Conservation (phyloP, 2,888 invertebrate species). For the Pedicia rivosa region DNA sequence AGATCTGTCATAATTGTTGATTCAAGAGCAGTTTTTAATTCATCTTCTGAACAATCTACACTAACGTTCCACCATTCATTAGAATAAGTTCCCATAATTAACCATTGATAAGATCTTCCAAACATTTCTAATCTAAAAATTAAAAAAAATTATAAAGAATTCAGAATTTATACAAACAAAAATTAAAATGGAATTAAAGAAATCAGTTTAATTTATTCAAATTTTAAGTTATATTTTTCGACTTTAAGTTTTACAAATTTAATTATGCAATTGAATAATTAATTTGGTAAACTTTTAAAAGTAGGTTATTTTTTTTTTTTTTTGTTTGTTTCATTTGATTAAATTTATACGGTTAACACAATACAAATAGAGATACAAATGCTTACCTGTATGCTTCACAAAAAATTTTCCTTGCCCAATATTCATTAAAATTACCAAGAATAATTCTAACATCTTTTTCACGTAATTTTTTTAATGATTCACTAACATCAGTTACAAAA, state of each 20-base stretch:
- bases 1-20: conserved; percentile 81
- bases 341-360: too few relatives aligned
- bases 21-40: conserved; percentile 65
- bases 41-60: conserved; percentile 51
- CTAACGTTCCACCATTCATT: conserved; percentile 56
- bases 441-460: conserved; percentile 91
- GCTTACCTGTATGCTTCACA: conserved; percentile 66
- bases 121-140: conserved; percentile 58
- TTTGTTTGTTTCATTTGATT: too few relatives aligned
- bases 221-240: too few relatives aligned
- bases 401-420: conserved; percentile 78
- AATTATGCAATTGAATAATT: too few relatives aligned
- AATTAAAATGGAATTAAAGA: too few relatives aligned
- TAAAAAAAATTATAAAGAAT: too few relatives aligned
- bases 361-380: too few relatives aligned
- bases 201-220: too few relatives aligned
- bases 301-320: too few relatives aligned
- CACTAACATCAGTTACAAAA: conserved; percentile 75
- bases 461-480: conserved; percentile 62
- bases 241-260: too few relatives aligned
- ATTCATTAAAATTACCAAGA: conserved; percentile 89
- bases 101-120: conserved; percentile 88
- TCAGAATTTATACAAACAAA: too few relatives aligned
- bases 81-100: conserved; percentile 78
- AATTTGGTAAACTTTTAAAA: too few relatives aligned